Percentiles rank a stretch among this genome's conserved stretches.
These are phyloP conservation scores for Macaca mulatta DNA, from an alignment of 2,113 vertebrate species.

Conservation along the genomic window DNA sequence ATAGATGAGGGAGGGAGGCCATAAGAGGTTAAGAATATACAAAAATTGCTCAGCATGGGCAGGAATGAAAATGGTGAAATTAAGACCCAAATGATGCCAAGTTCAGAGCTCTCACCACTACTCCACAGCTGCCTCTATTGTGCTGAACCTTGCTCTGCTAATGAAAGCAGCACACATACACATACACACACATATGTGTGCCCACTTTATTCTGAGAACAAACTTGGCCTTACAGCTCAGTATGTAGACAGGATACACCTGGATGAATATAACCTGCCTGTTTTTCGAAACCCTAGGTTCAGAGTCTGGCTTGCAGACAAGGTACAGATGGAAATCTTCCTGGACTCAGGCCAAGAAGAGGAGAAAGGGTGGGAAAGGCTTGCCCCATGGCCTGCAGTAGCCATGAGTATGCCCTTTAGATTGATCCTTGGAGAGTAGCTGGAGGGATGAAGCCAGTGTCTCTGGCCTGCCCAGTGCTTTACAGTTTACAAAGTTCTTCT, in stretches of 20 bases:
- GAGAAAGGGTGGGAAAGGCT: conserved; percentile 37
- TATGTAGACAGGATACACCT: conserved; percentile 77
- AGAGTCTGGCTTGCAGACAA: conserved; percentile 69
- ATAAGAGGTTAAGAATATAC: neutral
- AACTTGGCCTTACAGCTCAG: conserved; percentile 59
- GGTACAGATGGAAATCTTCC: conserved; percentile 70
- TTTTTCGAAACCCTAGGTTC: conserved; percentile 68
- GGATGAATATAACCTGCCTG: conserved; percentile 62
- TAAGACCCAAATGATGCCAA: neutral
- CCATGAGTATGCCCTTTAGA: neutral
- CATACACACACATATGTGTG: neutral
- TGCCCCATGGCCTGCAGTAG: neutral
- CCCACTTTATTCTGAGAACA: conserved; percentile 64
- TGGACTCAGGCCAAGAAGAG: conserved; percentile 61
- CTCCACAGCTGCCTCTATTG: conserved; percentile 3
- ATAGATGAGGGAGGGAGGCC: neutral
- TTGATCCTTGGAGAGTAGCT: neutral
- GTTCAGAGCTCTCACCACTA: neutral
- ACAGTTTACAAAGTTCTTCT: neutral
- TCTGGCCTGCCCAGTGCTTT: neutral
- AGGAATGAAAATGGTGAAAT: neutral
- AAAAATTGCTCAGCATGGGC: neutral
- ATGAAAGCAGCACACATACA: neutral
- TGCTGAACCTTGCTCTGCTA: conserved; percentile 12
- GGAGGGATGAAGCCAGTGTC: neutral